Base-by-base conservation (phyloP, 2,113 vertebrate genomes). In the Rafetus swinhoei region DNA sequence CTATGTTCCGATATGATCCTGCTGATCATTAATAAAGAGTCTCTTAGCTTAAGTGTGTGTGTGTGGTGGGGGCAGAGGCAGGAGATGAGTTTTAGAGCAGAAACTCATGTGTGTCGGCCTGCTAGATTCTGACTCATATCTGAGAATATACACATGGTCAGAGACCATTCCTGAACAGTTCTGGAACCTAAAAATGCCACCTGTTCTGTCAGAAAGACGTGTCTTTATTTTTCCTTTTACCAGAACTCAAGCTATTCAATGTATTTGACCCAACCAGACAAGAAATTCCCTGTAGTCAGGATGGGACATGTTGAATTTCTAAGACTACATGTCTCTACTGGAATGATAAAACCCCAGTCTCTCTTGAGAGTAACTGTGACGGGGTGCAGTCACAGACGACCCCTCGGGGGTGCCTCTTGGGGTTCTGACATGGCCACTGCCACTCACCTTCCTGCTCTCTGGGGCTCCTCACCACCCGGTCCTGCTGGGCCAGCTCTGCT, bases 121-220 rank as follows among this genome's bases (percentile, higher is more conserved):
- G 88, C 89, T 95, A 95, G 92, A 56, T 85, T n/a, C 56, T 93
- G 54, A 27, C 84, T 92, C 84, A 82, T 54, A 29, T 88, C 60
- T 95, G 54, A 92, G 52, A 82, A 57, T 84, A 54, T 85, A 60
- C 86, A 92, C 32, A 45, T 45, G 45, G 93, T 76, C 92, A 94
- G 77, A 95, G 39, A 92, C 84, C 88, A 88, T 94, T 95, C 95
- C 12, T 91, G 88, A 95, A 92, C 72, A 85, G 89, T 85, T 84
- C 82, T 91, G 84, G 69, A 94, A 87, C 94, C 95, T 95, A 95
- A 95, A 92, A 92, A 88, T 95, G 90, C 92, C 93, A 94, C 92
- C 89, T 95, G 84, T 93, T 92, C 85, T 91, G 39, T 82, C 93
- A 95, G 79, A 95, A 94, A 87, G 89, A 82, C 84, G 14, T 50